Evolutionary conservation across 2,797 vertebrate species (phyloP).

Genomic region (Streptopelia turtur): DNA sequence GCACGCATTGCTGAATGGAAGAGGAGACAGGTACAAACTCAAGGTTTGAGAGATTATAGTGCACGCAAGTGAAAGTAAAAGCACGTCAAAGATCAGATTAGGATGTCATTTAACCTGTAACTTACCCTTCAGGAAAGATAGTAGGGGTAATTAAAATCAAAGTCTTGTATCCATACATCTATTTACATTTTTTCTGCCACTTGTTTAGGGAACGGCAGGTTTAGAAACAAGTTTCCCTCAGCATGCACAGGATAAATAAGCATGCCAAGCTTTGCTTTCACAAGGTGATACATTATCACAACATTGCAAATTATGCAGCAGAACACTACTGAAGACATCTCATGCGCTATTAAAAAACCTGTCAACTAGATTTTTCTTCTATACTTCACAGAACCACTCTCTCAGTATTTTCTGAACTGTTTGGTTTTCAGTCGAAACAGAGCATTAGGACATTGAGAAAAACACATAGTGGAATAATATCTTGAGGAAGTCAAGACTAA

Average conservation of each 20-base stretch:
- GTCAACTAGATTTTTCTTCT: neutral
- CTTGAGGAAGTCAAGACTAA: neutral
- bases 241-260: neutral
- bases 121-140: neutral
- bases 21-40: neutral
- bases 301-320: neutral
- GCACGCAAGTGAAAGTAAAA: conserved; percentile 1
- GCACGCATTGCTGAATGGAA: accelerated
- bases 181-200: neutral
- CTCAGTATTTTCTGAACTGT: neutral
- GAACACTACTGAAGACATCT: neutral
- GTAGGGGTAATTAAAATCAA: conserved; percentile 10
- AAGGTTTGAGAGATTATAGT: neutral
- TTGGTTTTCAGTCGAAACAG: conserved; percentile 1
- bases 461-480: neutral
- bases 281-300: conserved; percentile 13
- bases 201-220: neutral
- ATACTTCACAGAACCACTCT: neutral
- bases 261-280: neutral
- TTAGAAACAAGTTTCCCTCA: neutral
- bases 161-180: neutral
- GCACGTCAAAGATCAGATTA: neutral
- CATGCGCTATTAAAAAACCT: accelerated
- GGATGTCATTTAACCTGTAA: neutral
- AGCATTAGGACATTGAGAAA: neutral